Evolutionary conservation across 2,888 invertebrate genomes (phyloP), one percentile per base, ranked within the genome.

Genomic region (Epiblema foenella): DNA sequence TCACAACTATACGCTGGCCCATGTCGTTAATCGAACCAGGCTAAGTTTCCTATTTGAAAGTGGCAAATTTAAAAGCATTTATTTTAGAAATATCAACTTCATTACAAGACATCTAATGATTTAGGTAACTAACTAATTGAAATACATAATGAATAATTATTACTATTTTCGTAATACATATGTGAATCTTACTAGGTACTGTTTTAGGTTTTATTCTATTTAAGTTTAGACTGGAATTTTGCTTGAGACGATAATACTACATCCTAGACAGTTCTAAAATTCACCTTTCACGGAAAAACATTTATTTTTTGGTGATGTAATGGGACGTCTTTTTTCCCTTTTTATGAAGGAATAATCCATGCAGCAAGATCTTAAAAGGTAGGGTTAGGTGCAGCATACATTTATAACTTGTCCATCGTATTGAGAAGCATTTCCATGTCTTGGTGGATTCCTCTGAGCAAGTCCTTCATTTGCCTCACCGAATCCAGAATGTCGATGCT

Each of bases 401-500:
- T 11, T 70, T 86, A 96, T 74, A 97, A 84, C 87, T 97, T 97
- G 70, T 93, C 95, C 85, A 97, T 94, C 9, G 97, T 96, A 80
- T 97, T 96, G 78, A 96, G 94, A 17, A 98, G 91, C 65, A 97
- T 95, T 76, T 96, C 96, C 87, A 98, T 96, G 87, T 98, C 98
- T 75, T 95, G 95, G 79, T 96, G 96, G 12, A 98, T 96, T 77
- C 96, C 97, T 39, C 95, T 93, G 69, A 98, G 96, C 12, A 99
- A 94, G 76, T 96, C 96, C 76, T 97, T 95, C 77, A 99, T 95
- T 89, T 98, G 98, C 8, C 96, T 95, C 80, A 98, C 96, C 1
- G 98, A 98, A 89, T 99, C 98, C 74, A 99, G 94, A 59, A 99
- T 97, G 85, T 98, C 98, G 73, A 99, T 97, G 79, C 96, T 97